Evolutionary conservation across 2,888 invertebrate species (phyloP).

Genomic region (Yponomeuta sedellus): DNA sequence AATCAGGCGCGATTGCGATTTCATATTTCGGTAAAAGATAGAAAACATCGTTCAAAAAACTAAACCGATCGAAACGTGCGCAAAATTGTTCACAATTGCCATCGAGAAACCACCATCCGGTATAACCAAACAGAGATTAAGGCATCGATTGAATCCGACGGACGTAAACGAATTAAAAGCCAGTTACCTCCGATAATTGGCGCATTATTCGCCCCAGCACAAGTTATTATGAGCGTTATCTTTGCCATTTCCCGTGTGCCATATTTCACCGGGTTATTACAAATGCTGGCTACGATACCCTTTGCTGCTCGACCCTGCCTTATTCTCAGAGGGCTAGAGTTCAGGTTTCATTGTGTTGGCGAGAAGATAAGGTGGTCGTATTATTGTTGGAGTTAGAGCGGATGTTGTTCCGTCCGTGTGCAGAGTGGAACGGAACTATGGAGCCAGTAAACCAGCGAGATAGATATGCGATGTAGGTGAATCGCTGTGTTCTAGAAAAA

Average conservation of each 20-base stretch:
- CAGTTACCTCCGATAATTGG: constrained; percentile 2
- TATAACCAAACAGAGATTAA: background rate
- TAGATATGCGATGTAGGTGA: background rate
- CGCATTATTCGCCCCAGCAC: background rate
- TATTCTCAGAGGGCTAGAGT: background rate
- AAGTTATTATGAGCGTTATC: background rate
- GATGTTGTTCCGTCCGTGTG: constrained; percentile 10
- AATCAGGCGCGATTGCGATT: background rate
- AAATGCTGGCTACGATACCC: background rate
- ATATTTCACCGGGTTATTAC: constrained; percentile 10
- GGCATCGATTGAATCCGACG: background rate
- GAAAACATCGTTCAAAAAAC: background rate
- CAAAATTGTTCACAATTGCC: background rate
- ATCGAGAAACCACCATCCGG: background rate
- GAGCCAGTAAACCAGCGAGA: constrained; percentile 3
- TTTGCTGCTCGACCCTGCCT: background rate
- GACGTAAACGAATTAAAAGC: background rate
- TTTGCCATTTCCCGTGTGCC: constrained; percentile 1
- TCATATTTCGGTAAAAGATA: background rate
- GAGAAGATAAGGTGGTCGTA: background rate
- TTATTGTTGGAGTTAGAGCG: background rate
- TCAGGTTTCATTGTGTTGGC: background rate
- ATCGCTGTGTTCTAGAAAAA: background rate
- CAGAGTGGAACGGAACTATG: constrained; percentile 10
- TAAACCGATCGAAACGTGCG: background rate